Evolutionary conservation across 2,888 invertebrate species (phyloP).

Genomic region (Thecophora atra): DNA sequence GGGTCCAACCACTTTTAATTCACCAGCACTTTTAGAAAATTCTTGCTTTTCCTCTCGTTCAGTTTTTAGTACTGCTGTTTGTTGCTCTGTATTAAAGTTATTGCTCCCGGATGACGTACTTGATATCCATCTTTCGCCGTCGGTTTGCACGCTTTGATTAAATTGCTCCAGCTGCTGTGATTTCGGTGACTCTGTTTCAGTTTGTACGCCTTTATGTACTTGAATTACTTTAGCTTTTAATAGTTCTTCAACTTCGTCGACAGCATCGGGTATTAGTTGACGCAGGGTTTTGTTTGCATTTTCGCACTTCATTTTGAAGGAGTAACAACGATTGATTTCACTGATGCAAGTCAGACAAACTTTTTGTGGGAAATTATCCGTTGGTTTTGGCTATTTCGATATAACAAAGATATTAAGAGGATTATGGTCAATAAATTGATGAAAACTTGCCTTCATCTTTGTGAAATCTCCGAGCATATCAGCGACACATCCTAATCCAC

Average conservation of each 20-base stretch:
- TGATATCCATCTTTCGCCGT: neutral
- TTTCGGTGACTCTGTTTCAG: constrained; percentile 7
- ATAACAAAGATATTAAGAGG: neutral
- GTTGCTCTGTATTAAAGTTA: neutral
- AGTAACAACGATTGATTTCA: constrained; percentile 63
- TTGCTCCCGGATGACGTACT: neutral
- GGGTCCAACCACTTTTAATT: neutral
- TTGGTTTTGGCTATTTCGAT: constrained; percentile 53
- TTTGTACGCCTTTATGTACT: constrained; percentile 31
- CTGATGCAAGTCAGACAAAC: constrained; percentile 63
- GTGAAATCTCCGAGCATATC: constrained; percentile 59
- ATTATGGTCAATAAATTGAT: neutral
- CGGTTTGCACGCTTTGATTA: constrained; percentile 24
- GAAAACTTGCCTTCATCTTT: constrained; percentile 50
- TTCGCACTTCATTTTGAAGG: constrained; percentile 65
- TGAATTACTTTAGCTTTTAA: constrained; percentile 43
- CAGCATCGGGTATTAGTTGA: constrained; percentile 56
- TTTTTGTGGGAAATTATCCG: constrained; percentile 62
- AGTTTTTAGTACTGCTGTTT: neutral
- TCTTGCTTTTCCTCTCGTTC: constrained; percentile 1
- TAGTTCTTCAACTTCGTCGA: constrained; percentile 44
- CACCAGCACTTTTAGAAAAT: neutral
- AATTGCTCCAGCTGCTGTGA: neutral
- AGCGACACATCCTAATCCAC: constrained; percentile 52
- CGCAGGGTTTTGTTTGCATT: constrained; percentile 61